Evolutionary conservation across 2,888 invertebrate species (phyloP).

Genomic region (Spisula solida): DNA sequence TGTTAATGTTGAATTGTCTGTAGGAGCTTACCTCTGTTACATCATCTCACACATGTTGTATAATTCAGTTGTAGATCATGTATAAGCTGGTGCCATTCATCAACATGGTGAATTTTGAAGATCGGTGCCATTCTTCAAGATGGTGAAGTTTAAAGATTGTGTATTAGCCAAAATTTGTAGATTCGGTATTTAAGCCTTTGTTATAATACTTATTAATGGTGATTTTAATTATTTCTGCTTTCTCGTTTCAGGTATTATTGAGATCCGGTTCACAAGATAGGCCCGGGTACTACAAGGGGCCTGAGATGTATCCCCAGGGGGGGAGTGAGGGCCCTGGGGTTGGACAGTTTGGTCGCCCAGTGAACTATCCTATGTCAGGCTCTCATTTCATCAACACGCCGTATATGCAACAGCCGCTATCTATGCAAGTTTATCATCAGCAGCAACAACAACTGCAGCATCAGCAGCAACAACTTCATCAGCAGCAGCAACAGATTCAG

Average conservation of each 20-base stretch:
- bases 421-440: conserved; percentile 70
- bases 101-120: not conserved
- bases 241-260: conserved; percentile 66
- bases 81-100: not conserved
- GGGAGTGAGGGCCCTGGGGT: conserved; percentile 47
- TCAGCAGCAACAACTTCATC: conserved; percentile 38
- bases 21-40: not conserved
- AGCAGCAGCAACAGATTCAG: conserved; percentile 60
- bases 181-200: no score
- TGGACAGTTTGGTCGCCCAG: conserved; percentile 58
- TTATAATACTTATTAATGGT: not conserved
- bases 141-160: not conserved
- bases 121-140: not conserved
- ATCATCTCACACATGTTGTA: not conserved
- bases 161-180: no score
- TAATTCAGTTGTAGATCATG: not conserved
- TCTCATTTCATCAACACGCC: conserved; percentile 68
- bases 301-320: conserved; percentile 66
- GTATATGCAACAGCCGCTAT: conserved; percentile 70
- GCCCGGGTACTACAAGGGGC: conserved; percentile 41
- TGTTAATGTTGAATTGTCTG: not conserved
- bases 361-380: conserved; percentile 65
- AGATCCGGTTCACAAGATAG: conserved; percentile 64
- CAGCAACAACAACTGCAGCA: conserved; percentile 61
- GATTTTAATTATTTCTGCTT: not conserved